phyloP scores from a whole-genome alignment of 1,140 invertebrate species.

The Aethina tumida region DNA sequence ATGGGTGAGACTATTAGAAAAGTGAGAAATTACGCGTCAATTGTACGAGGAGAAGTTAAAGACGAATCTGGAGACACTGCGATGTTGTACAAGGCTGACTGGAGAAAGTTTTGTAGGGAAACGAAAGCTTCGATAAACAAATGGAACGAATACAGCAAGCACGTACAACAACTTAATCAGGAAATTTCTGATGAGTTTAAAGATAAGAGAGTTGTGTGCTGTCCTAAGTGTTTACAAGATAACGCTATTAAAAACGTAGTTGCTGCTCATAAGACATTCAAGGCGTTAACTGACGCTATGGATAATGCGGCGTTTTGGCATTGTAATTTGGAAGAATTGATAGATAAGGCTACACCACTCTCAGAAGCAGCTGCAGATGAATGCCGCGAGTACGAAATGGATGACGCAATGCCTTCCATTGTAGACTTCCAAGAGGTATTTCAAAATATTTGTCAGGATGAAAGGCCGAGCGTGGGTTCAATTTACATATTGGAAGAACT shows the following conservation, averaged over 20 bases:
- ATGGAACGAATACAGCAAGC: conserved; percentile 27
- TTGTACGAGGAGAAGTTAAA: conserved; percentile 21
- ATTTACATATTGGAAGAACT: no score
- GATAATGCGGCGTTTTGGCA: conserved; percentile 28
- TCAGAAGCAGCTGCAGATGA: no score
- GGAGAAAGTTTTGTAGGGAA: conserved; percentile 22
- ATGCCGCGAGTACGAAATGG: neutral
- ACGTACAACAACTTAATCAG: conserved; percentile 25
- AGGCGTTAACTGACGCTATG: conserved; percentile 25
- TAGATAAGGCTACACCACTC: conserved; percentile 17
- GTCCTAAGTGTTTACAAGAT: conserved; percentile 27
- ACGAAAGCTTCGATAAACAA: conserved; percentile 23
- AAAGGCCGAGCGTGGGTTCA: no score
- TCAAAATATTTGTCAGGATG: no score
- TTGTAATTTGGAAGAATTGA: conserved; percentile 23
- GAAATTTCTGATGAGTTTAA: conserved; percentile 25
- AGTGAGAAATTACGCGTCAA: conserved; percentile 19
- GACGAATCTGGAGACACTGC: conserved; percentile 14
- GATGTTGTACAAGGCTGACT: conserved; percentile 25
- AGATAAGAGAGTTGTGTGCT: conserved; percentile 23
- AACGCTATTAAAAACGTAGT: conserved; percentile 26
- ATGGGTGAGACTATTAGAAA: conserved; percentile 21
- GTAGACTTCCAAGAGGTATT: conserved; percentile 1
- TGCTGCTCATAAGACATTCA: conserved; percentile 24
- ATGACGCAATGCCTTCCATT: neutral